phyloP scores from a whole-genome alignment of 2,888 invertebrate species.

The Zaprionus bogoriensis region DNA sequence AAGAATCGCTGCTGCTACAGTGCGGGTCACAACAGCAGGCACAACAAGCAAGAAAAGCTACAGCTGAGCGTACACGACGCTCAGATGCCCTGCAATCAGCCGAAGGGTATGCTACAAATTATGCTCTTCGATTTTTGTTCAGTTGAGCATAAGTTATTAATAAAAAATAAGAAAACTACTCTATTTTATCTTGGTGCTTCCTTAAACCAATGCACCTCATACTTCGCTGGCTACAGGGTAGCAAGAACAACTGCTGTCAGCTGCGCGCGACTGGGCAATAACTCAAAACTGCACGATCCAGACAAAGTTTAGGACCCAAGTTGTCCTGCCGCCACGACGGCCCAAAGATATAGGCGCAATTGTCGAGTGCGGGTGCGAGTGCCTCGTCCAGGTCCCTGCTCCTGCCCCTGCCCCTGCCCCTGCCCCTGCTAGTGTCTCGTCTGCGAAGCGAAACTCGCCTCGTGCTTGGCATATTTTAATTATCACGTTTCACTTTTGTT shows the following conservation, averaged over 20 bases:
- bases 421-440: too few species aligned
- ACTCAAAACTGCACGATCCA: conserved; percentile 50
- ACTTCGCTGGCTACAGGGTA: not conserved
- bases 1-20: conserved; percentile 10
- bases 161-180: too few species aligned
- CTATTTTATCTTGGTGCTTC: too few species aligned
- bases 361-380: conserved; percentile 36
- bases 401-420: too few species aligned
- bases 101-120: too few species aligned
- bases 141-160: too few species aligned
- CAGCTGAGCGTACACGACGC: not conserved
- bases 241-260: conserved; percentile 49
- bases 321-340: conserved; percentile 12
- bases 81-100: not conserved
- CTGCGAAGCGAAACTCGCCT: conserved; percentile 32
- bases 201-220: too few species aligned
- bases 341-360: conserved; percentile 35
- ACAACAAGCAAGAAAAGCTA: conserved; percentile 5
- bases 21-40: conserved; percentile 3
- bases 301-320: conserved; percentile 23
- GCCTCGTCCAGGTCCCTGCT: too few species aligned
- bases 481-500: conserved; percentile 53
- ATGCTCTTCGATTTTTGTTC: too few species aligned
- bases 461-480: conserved; percentile 67
- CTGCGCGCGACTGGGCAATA: conserved; percentile 50